Evolutionary conservation across 2,888 invertebrate genomes (phyloP).

Genomic region (Scaeva pyrastri): DNA sequence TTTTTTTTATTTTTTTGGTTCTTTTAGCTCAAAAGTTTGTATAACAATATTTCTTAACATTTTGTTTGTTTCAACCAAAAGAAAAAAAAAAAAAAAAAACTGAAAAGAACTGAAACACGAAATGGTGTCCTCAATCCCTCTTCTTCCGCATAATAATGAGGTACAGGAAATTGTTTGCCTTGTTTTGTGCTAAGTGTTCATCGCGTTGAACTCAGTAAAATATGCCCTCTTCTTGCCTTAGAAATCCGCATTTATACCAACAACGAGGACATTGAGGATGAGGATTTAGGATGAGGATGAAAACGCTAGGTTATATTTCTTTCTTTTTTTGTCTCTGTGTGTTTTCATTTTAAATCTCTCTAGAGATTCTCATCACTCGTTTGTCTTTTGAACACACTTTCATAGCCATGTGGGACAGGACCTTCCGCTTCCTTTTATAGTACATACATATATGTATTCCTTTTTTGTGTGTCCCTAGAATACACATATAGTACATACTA

Average conservation of each 20-base stretch:
- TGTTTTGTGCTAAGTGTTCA: conserved; percentile 61
- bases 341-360: conserved; percentile 44
- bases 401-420: conserved; percentile 72
- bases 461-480: not conserved
- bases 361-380: conserved; percentile 66
- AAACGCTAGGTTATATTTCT: not conserved
- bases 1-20: not conserved
- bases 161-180: conserved; percentile 66
- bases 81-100: not conserved
- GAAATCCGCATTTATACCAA: conserved; percentile 10
- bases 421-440: conserved; percentile 69
- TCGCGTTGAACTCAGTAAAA: conserved; percentile 66
- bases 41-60: conserved; percentile 30
- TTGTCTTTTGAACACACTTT: conserved; percentile 69
- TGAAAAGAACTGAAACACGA: not conserved
- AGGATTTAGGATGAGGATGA: not conserved
- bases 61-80: conserved; percentile 35
- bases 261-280: not conserved
- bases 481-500: not conserved
- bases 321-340: conserved; percentile 2
- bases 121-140: conserved; percentile 37
- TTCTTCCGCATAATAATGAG: conserved; percentile 69
- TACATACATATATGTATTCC: too few species aligned
- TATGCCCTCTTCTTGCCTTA: conserved; percentile 36
- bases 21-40: conserved; percentile 46